A percentile compares a stretch with the other conserved stretches of the same genome.
Evolutionary conservation across 2,113 vertebrate species (phyloP).

Genomic region (Takifugu flavidus): DNA sequence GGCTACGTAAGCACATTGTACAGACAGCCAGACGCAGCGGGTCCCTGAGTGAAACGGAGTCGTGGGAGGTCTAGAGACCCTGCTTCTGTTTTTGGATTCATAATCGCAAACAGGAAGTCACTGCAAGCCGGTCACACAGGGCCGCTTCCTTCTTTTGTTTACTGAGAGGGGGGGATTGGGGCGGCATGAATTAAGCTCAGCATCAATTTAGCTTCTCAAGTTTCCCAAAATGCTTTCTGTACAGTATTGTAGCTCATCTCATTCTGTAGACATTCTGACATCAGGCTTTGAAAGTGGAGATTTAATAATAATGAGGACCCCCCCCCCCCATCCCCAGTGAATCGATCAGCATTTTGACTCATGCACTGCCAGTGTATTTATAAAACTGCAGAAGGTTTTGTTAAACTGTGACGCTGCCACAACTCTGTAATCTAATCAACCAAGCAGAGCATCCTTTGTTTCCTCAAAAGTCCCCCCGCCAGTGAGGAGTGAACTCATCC

Average conservation of each 20-base stretch:
- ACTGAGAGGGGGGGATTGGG: conserved; percentile 31
- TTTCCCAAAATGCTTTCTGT: not conserved
- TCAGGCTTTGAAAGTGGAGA: no score
- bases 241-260: no score
- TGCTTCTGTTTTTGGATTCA: conserved; percentile 73
- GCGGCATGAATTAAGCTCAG: conserved; percentile 38
- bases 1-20: conserved; percentile 54
- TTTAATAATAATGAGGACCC: no score
- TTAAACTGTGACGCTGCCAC: no score
- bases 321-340: no score
- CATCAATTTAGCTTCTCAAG: conserved; percentile 21
- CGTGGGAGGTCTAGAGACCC: conserved; percentile 65
- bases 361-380: no score
- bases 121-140: conserved; percentile 69
- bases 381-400: no score
- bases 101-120: conserved; percentile 80
- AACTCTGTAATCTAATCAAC: no score
- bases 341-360: no score
- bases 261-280: not conserved
- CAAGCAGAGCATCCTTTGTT: no score
- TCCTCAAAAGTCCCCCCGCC: no score
- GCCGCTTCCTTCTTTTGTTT: conserved; percentile 79
- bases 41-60: conserved; percentile 37
- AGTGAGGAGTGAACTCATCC: no score
- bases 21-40: conserved; percentile 55